Percentiles rank a stretch among this genome's conserved stretches.
phyloP scores from a whole-genome alignment of 2,888 invertebrate genomes.

The Tetramorium bicarinatum region DNA sequence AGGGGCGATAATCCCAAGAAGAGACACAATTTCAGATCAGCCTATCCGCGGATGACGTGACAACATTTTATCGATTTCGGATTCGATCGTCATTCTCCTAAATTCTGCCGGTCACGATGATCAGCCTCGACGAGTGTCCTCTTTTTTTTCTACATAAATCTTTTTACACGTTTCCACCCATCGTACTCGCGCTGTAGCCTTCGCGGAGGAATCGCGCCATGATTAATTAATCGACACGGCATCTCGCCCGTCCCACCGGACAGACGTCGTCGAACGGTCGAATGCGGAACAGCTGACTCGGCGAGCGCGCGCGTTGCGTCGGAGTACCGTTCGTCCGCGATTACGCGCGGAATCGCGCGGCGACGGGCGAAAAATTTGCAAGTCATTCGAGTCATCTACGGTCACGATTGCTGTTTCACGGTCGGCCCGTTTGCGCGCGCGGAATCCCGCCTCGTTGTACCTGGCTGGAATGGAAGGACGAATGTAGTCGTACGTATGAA shows the following conservation, averaged over 20 bases:
- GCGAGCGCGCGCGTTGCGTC: background rate
- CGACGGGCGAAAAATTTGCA: constrained; percentile 66
- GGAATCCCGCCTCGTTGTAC: background rate
- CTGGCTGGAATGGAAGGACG: background rate
- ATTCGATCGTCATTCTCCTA: background rate
- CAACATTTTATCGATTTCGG: too few species aligned
- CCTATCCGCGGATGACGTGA: too few species aligned
- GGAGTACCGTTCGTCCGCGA: constrained; percentile 26
- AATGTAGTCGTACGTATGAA: background rate
- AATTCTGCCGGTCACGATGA: background rate
- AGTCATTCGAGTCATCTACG: constrained; percentile 78
- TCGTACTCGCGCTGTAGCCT: too few species aligned
- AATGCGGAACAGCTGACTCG: constrained; percentile 34
- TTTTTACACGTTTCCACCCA: too few species aligned
- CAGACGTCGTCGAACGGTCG: background rate
- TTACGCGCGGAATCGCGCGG: constrained; percentile 53
- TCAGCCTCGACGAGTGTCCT: background rate
- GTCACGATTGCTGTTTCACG: constrained; percentile 78
- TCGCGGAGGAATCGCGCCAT: too few species aligned
- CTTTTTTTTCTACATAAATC: background rate
- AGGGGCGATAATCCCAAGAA: too few species aligned
- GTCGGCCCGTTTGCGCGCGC: constrained; percentile 60
- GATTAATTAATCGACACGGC: background rate
- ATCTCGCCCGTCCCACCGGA: background rate
- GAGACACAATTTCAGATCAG: too few species aligned